A percentile compares a stretch with the other conserved stretches of the same genome.
Conservation (phyloP, 92 coral and sea anemone genomes). For the Meandrina meandrites region DNA sequence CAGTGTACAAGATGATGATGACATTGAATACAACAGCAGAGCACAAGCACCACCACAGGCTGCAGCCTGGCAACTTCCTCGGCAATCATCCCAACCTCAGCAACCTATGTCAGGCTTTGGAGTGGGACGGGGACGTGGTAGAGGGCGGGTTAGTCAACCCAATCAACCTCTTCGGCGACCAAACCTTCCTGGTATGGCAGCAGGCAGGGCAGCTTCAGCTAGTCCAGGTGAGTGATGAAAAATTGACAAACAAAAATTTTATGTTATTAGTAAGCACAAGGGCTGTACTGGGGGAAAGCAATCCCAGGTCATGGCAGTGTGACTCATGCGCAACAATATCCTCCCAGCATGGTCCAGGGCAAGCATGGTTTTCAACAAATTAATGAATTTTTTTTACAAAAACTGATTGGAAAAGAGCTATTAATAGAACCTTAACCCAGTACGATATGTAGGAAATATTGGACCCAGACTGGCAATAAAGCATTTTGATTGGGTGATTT, state of each 20-base stretch:
- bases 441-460: no score
- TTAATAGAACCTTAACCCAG: no score
- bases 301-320: background rate
- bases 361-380: no score
- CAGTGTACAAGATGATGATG: conserved; percentile 9
- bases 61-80: conserved; percentile 33
- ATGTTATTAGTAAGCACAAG: no score
- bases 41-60: conserved; percentile 30
- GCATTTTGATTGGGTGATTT: no score
- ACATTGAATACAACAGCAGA: conserved; percentile 12
- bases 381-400: no score
- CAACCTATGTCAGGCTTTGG: conserved; percentile 19
- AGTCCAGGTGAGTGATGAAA: conserved; percentile 29
- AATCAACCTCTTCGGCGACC: conserved; percentile 90
- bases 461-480: no score
- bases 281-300: background rate
- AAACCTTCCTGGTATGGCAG: conserved; percentile 62
- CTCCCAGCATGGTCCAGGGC: no score
- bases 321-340: no score
- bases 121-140: conserved; percentile 89
- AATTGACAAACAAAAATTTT: background rate
- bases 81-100: conserved; percentile 12
- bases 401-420: no score
- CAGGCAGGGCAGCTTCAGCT: conserved; percentile 28
- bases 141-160: conserved; percentile 79